Percentiles rank a stretch among this genome's conserved stretches.
Conservation (phyloP, 2,797 vertebrate genomes). For the Esox lucius region DNA sequence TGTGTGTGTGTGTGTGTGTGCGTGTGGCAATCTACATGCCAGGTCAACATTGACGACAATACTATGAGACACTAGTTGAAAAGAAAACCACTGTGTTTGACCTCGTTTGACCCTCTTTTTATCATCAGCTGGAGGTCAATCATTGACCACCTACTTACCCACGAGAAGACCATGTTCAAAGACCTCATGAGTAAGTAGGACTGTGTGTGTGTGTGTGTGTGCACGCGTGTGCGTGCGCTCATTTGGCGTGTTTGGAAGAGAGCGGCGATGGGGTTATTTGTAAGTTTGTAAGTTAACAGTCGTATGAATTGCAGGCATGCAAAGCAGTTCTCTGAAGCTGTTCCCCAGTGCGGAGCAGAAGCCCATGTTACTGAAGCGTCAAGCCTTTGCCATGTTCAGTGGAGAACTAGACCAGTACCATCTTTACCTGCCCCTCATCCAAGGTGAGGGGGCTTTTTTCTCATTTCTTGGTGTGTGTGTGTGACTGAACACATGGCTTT, state of each 20-base stretch:
- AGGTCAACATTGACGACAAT: not conserved
- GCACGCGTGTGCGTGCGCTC: not conserved
- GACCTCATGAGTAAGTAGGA: conserved; percentile 94
- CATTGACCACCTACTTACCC: conserved; percentile 94
- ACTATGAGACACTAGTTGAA: not conserved
- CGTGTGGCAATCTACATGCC: not conserved
- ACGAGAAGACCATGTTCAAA: conserved; percentile 99
- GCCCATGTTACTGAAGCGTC: conserved; percentile 93
- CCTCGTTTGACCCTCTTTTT: not conserved
- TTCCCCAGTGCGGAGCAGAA: conserved; percentile 89
- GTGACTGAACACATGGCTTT: not conserved
- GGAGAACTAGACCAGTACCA: conserved; percentile 96
- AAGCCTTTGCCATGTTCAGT: conserved; percentile 94
- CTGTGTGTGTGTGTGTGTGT: conserved; percentile 7
- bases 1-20: not conserved
- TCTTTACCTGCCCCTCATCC: conserved; percentile 95
- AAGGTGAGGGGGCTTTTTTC: conserved; percentile 75
- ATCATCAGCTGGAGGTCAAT: conserved; percentile 89
- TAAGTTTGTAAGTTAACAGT: conserved; percentile 17
- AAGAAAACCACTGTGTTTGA: not conserved
- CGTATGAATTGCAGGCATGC: conserved; percentile 79
- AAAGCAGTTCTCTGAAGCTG: conserved; percentile 92
- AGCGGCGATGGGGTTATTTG: not conserved
- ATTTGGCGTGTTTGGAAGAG: not conserved
- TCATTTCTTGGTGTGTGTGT: not conserved